phyloP scores from a whole-genome alignment of 2,888 invertebrate genomes.

The Nymphalis polychloros region DNA sequence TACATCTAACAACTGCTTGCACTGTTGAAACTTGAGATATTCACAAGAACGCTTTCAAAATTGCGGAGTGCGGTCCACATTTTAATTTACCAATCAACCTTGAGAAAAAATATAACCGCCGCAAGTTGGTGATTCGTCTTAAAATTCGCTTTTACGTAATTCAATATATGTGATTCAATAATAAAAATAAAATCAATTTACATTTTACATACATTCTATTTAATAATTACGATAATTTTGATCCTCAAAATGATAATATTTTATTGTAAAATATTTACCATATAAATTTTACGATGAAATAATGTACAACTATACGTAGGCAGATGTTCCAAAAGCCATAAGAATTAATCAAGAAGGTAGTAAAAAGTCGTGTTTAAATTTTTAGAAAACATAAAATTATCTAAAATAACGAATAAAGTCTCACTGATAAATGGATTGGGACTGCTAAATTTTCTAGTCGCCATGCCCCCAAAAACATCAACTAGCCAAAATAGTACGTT shows the following conservation, averaged over 20 bases:
- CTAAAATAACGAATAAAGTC: no score
- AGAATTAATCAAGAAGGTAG: no score
- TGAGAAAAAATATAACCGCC: conserved; percentile 34
- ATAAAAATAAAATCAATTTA: background rate
- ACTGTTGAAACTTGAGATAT: conserved; percentile 35
- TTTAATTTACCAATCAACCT: conserved; percentile 32
- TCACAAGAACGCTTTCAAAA: conserved; percentile 35
- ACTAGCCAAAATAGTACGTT: conserved; percentile 49
- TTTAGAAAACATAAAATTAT: no score
- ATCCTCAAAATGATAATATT: no score
- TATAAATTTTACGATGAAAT: no score
- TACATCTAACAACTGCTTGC: conserved; percentile 48
- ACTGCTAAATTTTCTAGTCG: conserved; percentile 3
- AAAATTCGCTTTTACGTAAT: conserved; percentile 21
- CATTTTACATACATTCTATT: no score
- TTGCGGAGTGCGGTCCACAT: conserved; percentile 28
- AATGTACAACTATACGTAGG: no score
- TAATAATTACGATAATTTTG: no score
- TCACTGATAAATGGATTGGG: no score
- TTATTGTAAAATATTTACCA: no score
- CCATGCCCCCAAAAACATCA: conserved; percentile 60
- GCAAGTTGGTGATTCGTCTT: conserved; percentile 23
- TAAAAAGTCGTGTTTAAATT: no score
- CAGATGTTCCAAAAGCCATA: no score
- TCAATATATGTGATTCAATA: conserved; percentile 5